Conservation (phyloP, 2,888 invertebrate genomes). For the Hermodice carunculata region DNA sequence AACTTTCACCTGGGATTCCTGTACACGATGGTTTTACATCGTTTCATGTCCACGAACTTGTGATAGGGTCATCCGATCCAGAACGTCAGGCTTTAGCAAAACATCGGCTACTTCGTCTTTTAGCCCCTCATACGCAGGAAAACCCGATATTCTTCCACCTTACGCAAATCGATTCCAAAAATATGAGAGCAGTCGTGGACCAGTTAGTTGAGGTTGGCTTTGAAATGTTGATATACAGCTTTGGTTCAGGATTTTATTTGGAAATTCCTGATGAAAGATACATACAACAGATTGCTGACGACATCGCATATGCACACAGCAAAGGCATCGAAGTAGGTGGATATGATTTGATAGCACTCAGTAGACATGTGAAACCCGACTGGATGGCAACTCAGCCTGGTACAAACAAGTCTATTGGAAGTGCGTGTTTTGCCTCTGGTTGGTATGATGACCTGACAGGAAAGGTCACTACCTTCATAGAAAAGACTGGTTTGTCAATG, state of each 20-base stretch:
- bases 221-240: constrained; percentile 43
- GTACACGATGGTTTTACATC: constrained; percentile 26
- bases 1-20: constrained; percentile 8
- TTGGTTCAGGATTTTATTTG: constrained; percentile 41
- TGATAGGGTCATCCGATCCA: constrained; percentile 32
- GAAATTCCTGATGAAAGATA: constrained; percentile 37
- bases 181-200: constrained; percentile 28
- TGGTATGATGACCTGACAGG: constrained; percentile 40
- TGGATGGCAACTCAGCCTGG: constrained; percentile 36
- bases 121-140: constrained; percentile 44
- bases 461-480: constrained; percentile 25
- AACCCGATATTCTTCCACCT: constrained; percentile 45
- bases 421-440: constrained; percentile 40
- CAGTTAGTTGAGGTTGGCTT: constrained; percentile 45
- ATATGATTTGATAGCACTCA: constrained; percentile 39
- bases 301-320: constrained; percentile 36
- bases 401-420: constrained; percentile 19
- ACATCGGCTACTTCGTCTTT: constrained; percentile 28
- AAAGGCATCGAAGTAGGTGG: constrained; percentile 44
- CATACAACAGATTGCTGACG: constrained; percentile 20
- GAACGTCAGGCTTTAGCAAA: constrained; percentile 34
- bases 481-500: constrained; percentile 34
- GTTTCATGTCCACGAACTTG: constrained; percentile 36
- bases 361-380: constrained; percentile 13
- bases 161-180: constrained; percentile 16